Conservation (phyloP, 2,797 vertebrate species). For the Ambastaia sidthimunki region DNA sequence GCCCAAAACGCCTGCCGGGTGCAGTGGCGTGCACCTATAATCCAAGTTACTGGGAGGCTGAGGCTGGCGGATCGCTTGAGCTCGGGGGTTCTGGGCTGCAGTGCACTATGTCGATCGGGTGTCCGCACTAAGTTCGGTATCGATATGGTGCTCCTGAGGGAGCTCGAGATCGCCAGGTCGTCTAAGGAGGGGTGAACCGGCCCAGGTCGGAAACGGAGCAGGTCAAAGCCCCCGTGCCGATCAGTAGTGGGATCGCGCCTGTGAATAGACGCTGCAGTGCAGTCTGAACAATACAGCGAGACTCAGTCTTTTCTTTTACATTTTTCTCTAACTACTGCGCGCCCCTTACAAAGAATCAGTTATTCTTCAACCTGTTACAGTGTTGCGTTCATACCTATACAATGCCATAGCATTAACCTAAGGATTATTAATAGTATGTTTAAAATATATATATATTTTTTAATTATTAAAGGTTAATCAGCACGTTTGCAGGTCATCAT, state of each 20-base stretch:
- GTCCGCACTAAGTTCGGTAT: conserved; percentile 60
- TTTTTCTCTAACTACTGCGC: too few relatives aligned
- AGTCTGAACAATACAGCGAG: too few relatives aligned
- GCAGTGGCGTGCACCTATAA: conserved; percentile 25
- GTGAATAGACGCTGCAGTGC: conserved; percentile 6
- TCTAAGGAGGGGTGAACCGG: conserved; percentile 56
- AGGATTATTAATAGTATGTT: too few relatives aligned
- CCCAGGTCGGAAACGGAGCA: conserved; percentile 58
- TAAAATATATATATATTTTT: too few relatives aligned
- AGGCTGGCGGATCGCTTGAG: conserved; percentile 9
- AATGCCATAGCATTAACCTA: too few relatives aligned
- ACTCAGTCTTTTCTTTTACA: too few relatives aligned
- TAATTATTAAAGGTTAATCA: too few relatives aligned
- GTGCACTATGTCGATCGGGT: conserved; percentile 60
- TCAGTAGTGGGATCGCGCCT: conserved; percentile 27
- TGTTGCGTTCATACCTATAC: too few relatives aligned
- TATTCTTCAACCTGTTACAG: too few relatives aligned
- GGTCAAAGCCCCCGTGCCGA: conserved; percentile 61
- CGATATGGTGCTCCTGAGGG: conserved; percentile 60
- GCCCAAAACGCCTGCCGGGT: neutral
- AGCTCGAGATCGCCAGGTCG: conserved; percentile 54
- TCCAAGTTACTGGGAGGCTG: conserved; percentile 34
- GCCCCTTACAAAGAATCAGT: too few relatives aligned
- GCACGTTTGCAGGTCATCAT: too few relatives aligned
- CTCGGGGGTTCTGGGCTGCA: conserved; percentile 18